These are phyloP conservation scores for Arenicola marina DNA, from an alignment of 2,888 invertebrate genomes.

Conservation along the genomic window DNA sequence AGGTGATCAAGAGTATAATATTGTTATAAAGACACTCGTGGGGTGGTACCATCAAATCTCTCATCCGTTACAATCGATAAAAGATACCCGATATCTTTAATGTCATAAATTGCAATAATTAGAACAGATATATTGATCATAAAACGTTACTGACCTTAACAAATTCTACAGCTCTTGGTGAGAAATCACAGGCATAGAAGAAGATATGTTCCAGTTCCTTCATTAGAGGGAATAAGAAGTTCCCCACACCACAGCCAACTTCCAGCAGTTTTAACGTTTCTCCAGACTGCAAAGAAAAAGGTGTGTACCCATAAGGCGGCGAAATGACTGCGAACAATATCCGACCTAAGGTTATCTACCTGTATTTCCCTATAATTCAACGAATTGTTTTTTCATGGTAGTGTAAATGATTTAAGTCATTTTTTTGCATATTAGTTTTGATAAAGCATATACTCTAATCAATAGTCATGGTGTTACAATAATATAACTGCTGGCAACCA, in stretches of 20 bases:
- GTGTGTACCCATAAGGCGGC: too few species aligned
- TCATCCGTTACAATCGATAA: too few species aligned
- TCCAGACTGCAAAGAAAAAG: neutral
- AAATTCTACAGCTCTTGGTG: conserved; percentile 85
- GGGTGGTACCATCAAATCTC: too few species aligned
- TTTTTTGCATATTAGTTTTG: neutral
- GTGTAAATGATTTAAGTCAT: neutral
- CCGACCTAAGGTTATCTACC: neutral
- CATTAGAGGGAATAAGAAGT: conserved; percentile 89
- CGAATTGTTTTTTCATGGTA: too few species aligned
- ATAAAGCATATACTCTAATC: neutral
- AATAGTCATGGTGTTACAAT: neutral
- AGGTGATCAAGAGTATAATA: too few species aligned
- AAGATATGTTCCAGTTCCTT: conserved; percentile 76
- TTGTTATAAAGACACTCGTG: too few species aligned
- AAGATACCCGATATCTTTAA: too few species aligned
- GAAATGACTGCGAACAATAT: too few species aligned
- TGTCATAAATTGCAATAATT: too few species aligned
- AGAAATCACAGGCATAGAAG: conserved; percentile 87
- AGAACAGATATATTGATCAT: too few species aligned
- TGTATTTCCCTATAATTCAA: too few species aligned
- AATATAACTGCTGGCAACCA: neutral
- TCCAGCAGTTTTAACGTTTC: conserved; percentile 69
- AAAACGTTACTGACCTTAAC: conserved; percentile 72
- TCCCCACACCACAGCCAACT: conserved; percentile 96